Base-by-base conservation (phyloP, 2,113 vertebrate genomes). In the Tinamus guttatus region DNA sequence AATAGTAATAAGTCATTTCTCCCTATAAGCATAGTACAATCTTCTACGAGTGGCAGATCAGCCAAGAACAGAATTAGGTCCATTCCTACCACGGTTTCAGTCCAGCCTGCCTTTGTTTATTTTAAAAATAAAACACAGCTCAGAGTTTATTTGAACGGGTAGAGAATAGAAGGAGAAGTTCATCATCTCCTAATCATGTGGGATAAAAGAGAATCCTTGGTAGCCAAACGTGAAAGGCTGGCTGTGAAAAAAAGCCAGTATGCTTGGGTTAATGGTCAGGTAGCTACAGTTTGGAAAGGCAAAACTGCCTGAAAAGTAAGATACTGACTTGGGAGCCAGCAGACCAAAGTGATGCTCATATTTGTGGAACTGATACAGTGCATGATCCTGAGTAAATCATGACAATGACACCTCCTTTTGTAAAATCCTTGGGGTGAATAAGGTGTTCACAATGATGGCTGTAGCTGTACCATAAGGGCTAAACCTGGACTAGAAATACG, bases 1-100 rank as follows among this genome's bases (percentile, higher is more conserved):
- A 94, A 94, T 93, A 96, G 90, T 89, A 97, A 91, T 96, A 96
- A 95, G 79, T 95, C 32, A 89, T 93, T 93, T 95, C 87, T 96
- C 81, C 58, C 85, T 93, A 54, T 90, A 90, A 96, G 94, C 4
- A 0, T 91, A 92, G 76, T 88, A 94, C 90, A 95, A 92, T 75
- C 19, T 96, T 95, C 90, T 73, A 87, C 0, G 8, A 94, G 62
- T 49, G 51, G 51, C 87, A 84, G 59, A 93, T 91, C 87, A 94
- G 96, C 92, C 92, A 94, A 94, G 67, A 95, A 76, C 69, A 92
- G 91, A 96, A 93, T 92, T 92, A 87, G 59, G 73, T 90, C 80
- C 81, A 51, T 96, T 96, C 67, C 84, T 90, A 64, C 30, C 75
- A 83, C 3, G 28, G 25, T 93, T 94, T 91, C 65, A 86, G 90